Percentiles rank a stretch among this genome's conserved stretches.
Conservation (phyloP, 2,888 invertebrate species). For the Apamea epomidion region DNA sequence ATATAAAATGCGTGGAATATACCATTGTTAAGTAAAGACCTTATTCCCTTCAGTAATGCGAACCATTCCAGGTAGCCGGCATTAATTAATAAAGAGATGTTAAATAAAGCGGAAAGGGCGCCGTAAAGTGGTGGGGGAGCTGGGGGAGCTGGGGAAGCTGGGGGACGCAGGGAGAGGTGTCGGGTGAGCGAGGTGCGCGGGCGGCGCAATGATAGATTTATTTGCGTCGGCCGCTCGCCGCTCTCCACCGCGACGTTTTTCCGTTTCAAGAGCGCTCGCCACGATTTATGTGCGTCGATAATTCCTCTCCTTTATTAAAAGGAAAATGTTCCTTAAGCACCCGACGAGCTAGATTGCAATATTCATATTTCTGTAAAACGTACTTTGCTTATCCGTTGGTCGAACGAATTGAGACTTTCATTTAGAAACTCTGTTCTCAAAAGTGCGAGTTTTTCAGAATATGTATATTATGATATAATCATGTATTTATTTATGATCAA, state of each 20-base stretch:
- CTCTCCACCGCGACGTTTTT: slow-evolving; percentile 44
- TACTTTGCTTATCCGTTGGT: neutral
- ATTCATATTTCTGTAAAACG: neutral
- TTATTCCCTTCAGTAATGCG: slow-evolving; percentile 29
- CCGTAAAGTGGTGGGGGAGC: neutral
- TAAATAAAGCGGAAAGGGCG: slow-evolving; percentile 11
- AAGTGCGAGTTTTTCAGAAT: neutral
- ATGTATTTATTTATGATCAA: neutral
- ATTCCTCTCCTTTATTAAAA: slow-evolving; percentile 55
- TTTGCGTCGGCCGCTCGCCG: slow-evolving; percentile 45
- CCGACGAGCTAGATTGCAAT: neutral
- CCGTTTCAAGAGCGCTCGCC: slow-evolving; percentile 36
- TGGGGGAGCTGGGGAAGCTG: too few relatives aligned
- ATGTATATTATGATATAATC: neutral
- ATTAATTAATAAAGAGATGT: slow-evolving; percentile 66
- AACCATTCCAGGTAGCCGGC: slow-evolving; percentile 41
- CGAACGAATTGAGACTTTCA: neutral
- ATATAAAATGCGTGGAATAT: slow-evolving; percentile 9
- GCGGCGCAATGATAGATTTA: slow-evolving; percentile 62
- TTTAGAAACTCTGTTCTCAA: neutral
- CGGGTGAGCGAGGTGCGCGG: neutral
- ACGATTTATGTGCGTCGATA: slow-evolving; percentile 74
- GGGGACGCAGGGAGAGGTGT: neutral
- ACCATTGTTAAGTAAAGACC: slow-evolving; percentile 15
- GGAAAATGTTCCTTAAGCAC: neutral